A percentile compares a stretch with the other conserved stretches of the same genome.
Evolutionary conservation across 1,140 invertebrate genomes (phyloP).

Genomic region (Physella acuta): DNA sequence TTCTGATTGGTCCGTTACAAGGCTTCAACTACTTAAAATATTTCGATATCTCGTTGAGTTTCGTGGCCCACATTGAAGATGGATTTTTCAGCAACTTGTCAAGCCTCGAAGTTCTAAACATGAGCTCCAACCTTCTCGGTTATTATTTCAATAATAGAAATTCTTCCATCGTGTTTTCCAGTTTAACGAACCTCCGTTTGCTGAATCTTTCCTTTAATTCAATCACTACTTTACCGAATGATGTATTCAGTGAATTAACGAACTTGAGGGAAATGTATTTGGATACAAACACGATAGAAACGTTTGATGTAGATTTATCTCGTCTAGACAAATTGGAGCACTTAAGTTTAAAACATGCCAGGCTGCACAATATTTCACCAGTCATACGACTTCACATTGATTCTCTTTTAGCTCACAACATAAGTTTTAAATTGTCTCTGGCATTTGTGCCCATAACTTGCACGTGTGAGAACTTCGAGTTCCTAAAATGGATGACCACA

Average conservation of each 20-base stretch:
- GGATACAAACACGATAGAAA: conserved; percentile 23
- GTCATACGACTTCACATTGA: conserved; percentile 18
- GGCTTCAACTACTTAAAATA: conserved; percentile 15
- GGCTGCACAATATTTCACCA: conserved; percentile 9
- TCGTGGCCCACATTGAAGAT: conserved; percentile 13
- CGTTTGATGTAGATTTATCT: conserved; percentile 26
- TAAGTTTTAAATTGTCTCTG: conserved; percentile 24
- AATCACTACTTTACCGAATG: conserved; percentile 17
- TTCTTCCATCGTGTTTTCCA: conserved; percentile 4
- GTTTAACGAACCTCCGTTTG: conserved; percentile 14
- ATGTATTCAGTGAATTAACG: conserved; percentile 19
- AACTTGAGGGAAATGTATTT: conserved; percentile 24
- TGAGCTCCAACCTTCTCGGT: conserved; percentile 23
- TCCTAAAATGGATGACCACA: conserved; percentile 32
- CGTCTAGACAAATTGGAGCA: conserved; percentile 22
- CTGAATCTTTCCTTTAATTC: conserved; percentile 33
- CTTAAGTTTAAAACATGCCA: conserved; percentile 28
- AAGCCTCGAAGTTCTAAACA: conserved; percentile 1
- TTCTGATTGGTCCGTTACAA: conserved; percentile 26
- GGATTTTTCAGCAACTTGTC: conserved; percentile 26
- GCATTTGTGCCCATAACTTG: conserved; percentile 28
- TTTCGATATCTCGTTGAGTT: conserved; percentile 24
- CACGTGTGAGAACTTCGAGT: conserved; percentile 32
- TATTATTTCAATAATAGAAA: not conserved
- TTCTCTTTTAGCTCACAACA: not conserved